These are phyloP conservation scores for Misgurnus anguillicaudatus DNA, from an alignment of 2,113 vertebrate genomes.

Conservation along the genomic window DNA sequence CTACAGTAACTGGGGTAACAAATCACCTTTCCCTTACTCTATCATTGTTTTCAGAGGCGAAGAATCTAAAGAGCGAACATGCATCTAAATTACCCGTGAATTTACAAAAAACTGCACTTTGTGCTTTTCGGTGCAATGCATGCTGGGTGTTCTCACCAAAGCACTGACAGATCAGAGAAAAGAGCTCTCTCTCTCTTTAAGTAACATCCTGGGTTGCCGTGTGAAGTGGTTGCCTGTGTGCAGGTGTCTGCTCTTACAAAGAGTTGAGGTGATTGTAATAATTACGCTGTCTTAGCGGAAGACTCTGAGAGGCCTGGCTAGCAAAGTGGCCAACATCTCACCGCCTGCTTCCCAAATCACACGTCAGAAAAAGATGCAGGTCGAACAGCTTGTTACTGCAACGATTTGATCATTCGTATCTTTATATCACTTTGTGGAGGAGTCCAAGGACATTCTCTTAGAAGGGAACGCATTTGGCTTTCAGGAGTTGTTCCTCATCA, in stretches of 20 bases:
- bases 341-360: slow-evolving; percentile 21
- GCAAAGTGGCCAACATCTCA: slow-evolving; percentile 32
- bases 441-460: slow-evolving; percentile 40
- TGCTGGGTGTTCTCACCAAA: slow-evolving; percentile 18
- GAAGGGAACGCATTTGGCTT: slow-evolving; percentile 28
- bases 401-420: slow-evolving; percentile 25
- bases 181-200: slow-evolving; percentile 55
- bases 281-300: slow-evolving; percentile 58
- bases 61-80: neutral
- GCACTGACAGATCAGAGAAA: neutral
- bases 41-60: neutral
- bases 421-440: slow-evolving; percentile 18
- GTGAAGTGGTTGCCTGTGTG: slow-evolving; percentile 59
- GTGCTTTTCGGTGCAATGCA: neutral
- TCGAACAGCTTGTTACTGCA: slow-evolving; percentile 26
- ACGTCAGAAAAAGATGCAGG: neutral
- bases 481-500: slow-evolving; percentile 26
- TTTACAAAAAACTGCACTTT: neutral
- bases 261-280: slow-evolving; percentile 62
- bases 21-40: neutral
- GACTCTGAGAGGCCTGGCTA: slow-evolving; percentile 18
- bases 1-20: neutral
- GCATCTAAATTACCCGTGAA: neutral
- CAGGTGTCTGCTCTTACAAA: slow-evolving; percentile 52
- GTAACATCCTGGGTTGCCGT: slow-evolving; percentile 62